Percentiles rank a stretch among this genome's conserved stretches.
Evolutionary conservation across 35 echinoderm and acorn worm species (phyloP).

Genomic region (Holothuria glaberrima): DNA sequence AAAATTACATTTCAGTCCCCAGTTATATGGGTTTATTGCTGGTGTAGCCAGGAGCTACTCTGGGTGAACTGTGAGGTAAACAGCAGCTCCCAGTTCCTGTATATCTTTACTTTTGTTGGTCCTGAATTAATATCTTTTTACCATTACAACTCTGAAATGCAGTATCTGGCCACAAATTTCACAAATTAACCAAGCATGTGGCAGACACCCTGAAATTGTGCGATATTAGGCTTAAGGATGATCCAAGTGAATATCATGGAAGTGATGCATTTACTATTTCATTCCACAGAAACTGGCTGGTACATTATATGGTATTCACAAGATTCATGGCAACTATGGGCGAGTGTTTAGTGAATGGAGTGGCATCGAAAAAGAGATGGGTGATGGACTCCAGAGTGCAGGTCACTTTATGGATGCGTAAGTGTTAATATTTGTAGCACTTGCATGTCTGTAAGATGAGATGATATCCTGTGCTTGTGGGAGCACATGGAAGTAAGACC

Average conservation of each 20-base stretch:
- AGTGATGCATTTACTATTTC: neutral
- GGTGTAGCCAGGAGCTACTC: too few relatives aligned
- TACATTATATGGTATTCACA: constrained; percentile 96
- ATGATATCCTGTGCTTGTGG: too few relatives aligned
- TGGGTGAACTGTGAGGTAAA: too few relatives aligned
- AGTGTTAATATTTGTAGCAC: neutral
- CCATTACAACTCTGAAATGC: neutral
- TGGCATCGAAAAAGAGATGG: constrained; percentile 99
- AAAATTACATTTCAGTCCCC: too few relatives aligned
- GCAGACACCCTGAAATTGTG: neutral
- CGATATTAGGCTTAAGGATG: neutral
- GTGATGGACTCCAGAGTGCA: constrained; percentile 97
- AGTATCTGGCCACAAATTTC: neutral
- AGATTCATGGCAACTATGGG: constrained; percentile 99
- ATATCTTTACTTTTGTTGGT: too few relatives aligned
- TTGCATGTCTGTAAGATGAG: too few relatives aligned
- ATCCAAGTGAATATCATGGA: neutral
- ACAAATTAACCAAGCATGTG: neutral
- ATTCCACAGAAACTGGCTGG: constrained; percentile 82
- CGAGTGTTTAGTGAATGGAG: constrained; percentile 99
- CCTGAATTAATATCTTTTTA: too few relatives aligned
- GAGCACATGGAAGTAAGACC: too few relatives aligned
- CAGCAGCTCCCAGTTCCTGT: too few relatives aligned
- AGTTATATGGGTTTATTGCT: too few relatives aligned
- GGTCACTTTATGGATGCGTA: constrained; percentile 99